Percentiles rank a stretch among this genome's conserved stretches.
Conservation (phyloP, 2,888 invertebrate species). For the Chironomus riparius region DNA sequence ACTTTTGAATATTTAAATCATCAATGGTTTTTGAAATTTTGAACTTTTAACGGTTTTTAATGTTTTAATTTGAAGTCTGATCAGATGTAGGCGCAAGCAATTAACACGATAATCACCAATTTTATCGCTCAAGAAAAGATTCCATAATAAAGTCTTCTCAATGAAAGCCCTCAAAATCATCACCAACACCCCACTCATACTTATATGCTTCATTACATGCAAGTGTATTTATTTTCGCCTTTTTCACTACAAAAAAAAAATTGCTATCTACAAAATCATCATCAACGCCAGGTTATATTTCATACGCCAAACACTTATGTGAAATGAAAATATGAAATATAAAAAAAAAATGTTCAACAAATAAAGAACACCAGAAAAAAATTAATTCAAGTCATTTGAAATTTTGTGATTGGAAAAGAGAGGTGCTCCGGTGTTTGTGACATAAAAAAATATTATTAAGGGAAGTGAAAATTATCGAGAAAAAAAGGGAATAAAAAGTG, state of each 20-base stretch:
- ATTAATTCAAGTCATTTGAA: slow-evolving; percentile 27
- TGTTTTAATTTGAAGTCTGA: too few relatives aligned
- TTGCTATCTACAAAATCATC: slow-evolving; percentile 26
- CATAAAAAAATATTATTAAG: neutral
- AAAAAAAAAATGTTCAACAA: slow-evolving; percentile 14
- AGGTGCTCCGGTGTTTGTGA: neutral
- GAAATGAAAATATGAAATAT: neutral
- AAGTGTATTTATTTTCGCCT: neutral
- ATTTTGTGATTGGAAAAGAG: slow-evolving; percentile 26
- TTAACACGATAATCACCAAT: too few relatives aligned
- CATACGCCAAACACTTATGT: slow-evolving; percentile 9
- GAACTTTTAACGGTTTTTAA: too few relatives aligned
- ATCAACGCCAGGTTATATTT: slow-evolving; percentile 1
- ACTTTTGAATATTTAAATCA: too few relatives aligned
- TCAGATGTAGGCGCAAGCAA: too few relatives aligned
- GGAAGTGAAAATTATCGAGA: neutral
- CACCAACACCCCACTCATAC: neutral
- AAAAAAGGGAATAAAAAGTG: neutral
- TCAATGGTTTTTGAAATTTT: too few relatives aligned
- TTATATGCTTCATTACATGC: neutral
- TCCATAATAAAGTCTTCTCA: too few relatives aligned
- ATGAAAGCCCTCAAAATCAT: too few relatives aligned
- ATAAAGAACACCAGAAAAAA: slow-evolving; percentile 20
- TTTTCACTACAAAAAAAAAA: neutral
- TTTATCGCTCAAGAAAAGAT: too few relatives aligned